Base-by-base conservation (phyloP, 2,888 invertebrate species). In the Drosophila lacicola region DNA sequence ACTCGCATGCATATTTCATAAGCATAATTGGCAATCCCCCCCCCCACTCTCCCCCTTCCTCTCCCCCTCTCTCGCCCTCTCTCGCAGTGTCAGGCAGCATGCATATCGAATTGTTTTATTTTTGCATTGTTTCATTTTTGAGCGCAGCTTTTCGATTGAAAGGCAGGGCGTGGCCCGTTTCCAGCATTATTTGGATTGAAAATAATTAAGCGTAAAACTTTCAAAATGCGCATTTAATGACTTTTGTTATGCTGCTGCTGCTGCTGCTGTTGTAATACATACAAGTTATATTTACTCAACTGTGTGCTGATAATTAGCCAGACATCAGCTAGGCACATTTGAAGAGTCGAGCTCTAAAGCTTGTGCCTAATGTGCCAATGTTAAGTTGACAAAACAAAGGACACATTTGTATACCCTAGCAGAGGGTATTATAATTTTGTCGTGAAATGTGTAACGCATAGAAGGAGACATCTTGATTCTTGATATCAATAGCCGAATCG, bases 181-280 rank as follows among this genome's bases (percentile, higher is more conserved):
- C 21, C 33, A 9, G 55, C 56, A 58, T 44, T 21, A 39, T 49
- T 69, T 50, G 60, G 53, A 63, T 72, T 65, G 65, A 65, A 71
- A 60, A 79, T 76, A 70, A 78, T 79, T 72, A 65, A 54, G 62
- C 69, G 61, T 65, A 63, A 60, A 79, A 72, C 72, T 79, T 79
- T 19, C 17, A 66, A 58, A 74, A 78, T 63, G 56, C 58, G 37
- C 44, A 63, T 56, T 72, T 72, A 73, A 77, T 60, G 68, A 63
- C 55, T 68, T 77, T 60, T 63, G 29, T 68, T 60, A 63, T 60
- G 58, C 47, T 51, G 53, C 34, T n/a, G 17, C 11, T 14, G 25
- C n/a, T 19, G 25, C 4, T 54, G 44, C 29, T 25, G n/a, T n/a
- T n/a, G 17, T 17, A 17, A 25, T 25, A 25, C 6, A 5, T 25